Evolutionary conservation across 2,888 invertebrate genomes (phyloP), one percentile per base, ranked within the genome.

Genomic region (Calameuta pallipes): DNA sequence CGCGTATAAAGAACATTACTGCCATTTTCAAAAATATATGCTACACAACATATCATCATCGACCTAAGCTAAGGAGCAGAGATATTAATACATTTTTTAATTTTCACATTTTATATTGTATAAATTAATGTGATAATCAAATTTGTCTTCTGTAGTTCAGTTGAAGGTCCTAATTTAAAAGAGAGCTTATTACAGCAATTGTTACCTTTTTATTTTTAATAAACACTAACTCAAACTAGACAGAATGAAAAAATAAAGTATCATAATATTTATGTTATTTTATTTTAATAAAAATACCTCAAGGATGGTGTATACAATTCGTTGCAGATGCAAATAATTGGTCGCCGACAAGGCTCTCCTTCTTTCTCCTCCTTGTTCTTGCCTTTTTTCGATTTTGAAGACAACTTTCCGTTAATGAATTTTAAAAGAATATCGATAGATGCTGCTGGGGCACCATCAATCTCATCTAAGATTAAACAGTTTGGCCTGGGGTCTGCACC

Each of bases 291-390:
- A 15, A 30, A 78, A 79, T 86, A 94, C 79, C 98, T 94, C 80
- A 99, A 92, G 0, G 98, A 95, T 0, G 98, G 96, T 9, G 96
- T 96, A 88, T 97, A 99, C 85, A 96, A 93, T 89, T 99, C 98
- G 90, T 99, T 99, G 89, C 99, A 99, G 82, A 99, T 99, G 89
- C 99, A 99, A 83, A 99, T 97, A 56, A 99, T 95, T 0, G 99
- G 99, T 76, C 99, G 93, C 82, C 95, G 94, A 76, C 98, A 92
- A 1, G 96, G 92, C 74, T 94, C 93, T 4, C 93, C 91, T 78
- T 93, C 93, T 41, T 92, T 93, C 80, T 94, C 94, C 88, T 93
- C 94, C 84, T 87, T 91, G 0, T 77, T 79, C 81, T 92, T 92
- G 4, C 83, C 92, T 83, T 84, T 92, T 90, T 86, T 92, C 70